These are phyloP conservation scores for Chaitophorus viminalis DNA, from an alignment of 2,888 invertebrate species.

Conservation along the genomic window DNA sequence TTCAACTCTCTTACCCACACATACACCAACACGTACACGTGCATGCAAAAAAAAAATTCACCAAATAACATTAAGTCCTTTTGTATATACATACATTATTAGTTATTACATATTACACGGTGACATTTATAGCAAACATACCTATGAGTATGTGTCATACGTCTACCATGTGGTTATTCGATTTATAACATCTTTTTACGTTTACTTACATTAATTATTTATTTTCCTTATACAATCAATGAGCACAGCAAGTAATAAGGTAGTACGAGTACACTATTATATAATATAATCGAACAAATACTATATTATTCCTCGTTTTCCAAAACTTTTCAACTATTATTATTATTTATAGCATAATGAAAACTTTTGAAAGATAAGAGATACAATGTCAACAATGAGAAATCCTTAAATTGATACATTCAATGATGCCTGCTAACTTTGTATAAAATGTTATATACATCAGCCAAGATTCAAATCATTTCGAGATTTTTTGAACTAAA, in stretches of 20 bases:
- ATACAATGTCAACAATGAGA: background rate
- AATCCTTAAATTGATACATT: background rate
- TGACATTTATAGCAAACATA: too few relatives aligned
- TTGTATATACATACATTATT: too few relatives aligned
- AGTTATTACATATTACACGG: too few relatives aligned
- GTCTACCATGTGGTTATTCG: too few relatives aligned
- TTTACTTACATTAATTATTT: background rate
- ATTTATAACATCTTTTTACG: too few relatives aligned
- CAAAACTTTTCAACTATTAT: slow-evolving; percentile 6
- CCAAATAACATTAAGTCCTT: too few relatives aligned
- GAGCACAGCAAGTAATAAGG: background rate
- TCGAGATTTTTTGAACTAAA: background rate
- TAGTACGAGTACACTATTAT: background rate
- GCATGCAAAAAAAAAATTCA: background rate
- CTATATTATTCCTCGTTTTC: background rate
- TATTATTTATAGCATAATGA: background rate
- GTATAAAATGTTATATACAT: background rate
- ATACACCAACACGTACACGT: background rate
- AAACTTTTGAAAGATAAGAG: slow-evolving; percentile 2
- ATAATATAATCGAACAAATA: background rate
- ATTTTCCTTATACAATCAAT: background rate
- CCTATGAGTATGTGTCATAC: too few relatives aligned
- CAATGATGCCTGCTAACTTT: background rate
- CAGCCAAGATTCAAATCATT: background rate
- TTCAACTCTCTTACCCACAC: background rate